Conservation (phyloP, 2,113 vertebrate species). For the Petrocephalus microphthalmus region DNA sequence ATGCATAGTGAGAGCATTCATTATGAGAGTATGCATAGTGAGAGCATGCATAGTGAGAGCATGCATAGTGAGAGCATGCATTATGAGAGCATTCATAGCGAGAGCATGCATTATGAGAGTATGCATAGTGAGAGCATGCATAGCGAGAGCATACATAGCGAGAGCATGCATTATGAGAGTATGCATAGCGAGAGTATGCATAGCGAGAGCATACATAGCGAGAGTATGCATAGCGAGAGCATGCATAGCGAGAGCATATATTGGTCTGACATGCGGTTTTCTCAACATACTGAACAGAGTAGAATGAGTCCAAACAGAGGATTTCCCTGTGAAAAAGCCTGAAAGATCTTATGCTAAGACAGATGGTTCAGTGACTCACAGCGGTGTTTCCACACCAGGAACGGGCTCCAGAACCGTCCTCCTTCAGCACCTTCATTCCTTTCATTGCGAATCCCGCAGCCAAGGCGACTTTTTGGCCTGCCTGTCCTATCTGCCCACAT, state of each 20-base stretch:
- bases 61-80: too few species aligned
- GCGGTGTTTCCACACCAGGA: slow-evolving; percentile 40
- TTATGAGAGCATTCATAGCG: too few species aligned
- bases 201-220: too few species aligned
- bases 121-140: too few species aligned
- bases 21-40: too few species aligned
- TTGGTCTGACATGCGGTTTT: neutral
- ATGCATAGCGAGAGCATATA: neutral
- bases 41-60: too few species aligned
- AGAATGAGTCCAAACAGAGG: slow-evolving; percentile 43
- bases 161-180: too few species aligned
- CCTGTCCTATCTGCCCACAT: neutral
- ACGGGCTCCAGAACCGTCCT: slow-evolving; percentile 30
- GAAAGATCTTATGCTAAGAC: slow-evolving; percentile 49
- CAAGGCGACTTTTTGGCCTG: neutral
- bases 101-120: too few species aligned
- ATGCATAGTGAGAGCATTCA: too few species aligned
- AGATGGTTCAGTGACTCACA: slow-evolving; percentile 56
- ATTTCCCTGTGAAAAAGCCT: slow-evolving; percentile 42
- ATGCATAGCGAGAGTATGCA: too few species aligned
- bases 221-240: too few species aligned
- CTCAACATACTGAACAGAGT: slow-evolving; percentile 31
- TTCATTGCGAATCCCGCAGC: slow-evolving; percentile 23
- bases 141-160: too few species aligned
- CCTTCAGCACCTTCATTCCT: slow-evolving; percentile 46